phyloP scores from a whole-genome alignment of 2,888 invertebrate genomes.

The Brachynemurus nebulosus region DNA sequence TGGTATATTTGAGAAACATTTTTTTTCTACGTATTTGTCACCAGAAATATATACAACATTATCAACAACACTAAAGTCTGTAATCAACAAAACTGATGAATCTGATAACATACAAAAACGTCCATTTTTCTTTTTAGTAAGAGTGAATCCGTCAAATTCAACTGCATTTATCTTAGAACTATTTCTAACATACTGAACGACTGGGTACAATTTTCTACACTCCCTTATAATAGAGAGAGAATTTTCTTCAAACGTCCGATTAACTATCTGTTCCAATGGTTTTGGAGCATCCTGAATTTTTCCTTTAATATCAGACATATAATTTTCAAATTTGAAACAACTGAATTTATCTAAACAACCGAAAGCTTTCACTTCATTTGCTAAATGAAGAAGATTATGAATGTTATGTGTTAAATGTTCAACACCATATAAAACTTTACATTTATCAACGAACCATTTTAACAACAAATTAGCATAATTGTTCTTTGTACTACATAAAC shows the following conservation, averaged over 20 bases:
- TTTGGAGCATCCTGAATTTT: conserved; percentile 13
- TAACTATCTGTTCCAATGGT: conserved; percentile 17
- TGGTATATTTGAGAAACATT: too few species aligned
- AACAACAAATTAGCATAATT: neutral
- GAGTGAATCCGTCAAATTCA: conserved; percentile 10
- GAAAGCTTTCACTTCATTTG: conserved; percentile 14
- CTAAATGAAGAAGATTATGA: conserved; percentile 14
- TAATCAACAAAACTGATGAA: neutral
- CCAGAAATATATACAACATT: neutral
- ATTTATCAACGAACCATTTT: neutral
- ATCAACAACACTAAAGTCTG: neutral
- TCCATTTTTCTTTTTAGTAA: conserved; percentile 6
- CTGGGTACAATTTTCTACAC: conserved; percentile 9
- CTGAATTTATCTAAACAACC: conserved; percentile 18
- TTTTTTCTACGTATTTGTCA: too few species aligned
- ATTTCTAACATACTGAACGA: conserved; percentile 7
- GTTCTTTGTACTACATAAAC: neutral
- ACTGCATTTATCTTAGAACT: conserved; percentile 8
- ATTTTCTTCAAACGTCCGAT: conserved; percentile 12
- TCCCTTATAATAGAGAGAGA: neutral
- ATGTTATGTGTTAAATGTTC: neutral
- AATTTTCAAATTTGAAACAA: conserved; percentile 17
- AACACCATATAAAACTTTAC: neutral
- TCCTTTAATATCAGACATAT: conserved; percentile 16
- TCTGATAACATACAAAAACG: conserved; percentile 11